A percentile compares a stretch with the other conserved stretches of the same genome.
These are phyloP conservation scores for Hesperia comma DNA, from an alignment of 2,888 invertebrate species.

Conservation along the genomic window DNA sequence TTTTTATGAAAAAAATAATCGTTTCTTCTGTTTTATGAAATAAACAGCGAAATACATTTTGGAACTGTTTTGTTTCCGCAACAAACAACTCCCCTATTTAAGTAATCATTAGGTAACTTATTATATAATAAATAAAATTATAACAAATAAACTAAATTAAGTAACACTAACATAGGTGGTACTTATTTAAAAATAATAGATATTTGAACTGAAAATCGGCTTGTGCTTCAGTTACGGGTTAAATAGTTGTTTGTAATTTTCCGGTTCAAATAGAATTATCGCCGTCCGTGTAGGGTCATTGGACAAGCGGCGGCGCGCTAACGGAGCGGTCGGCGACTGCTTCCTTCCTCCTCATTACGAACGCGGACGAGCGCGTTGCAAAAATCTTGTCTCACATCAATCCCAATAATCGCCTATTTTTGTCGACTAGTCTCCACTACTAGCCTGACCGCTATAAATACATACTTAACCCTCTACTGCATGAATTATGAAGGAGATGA, in stretches of 20 bases:
- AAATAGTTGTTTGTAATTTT: constrained; percentile 25
- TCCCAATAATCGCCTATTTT: neutral
- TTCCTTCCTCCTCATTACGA: constrained; percentile 29
- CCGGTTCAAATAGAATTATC: constrained; percentile 35
- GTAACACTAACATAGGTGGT: too few species aligned
- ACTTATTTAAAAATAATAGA: too few species aligned
- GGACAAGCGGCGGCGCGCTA: constrained; percentile 25
- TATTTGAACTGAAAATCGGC: neutral
- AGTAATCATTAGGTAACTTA: too few species aligned
- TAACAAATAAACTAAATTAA: too few species aligned
- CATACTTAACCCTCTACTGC: too few species aligned
- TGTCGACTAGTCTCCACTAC: neutral
- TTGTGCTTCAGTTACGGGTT: constrained; percentile 15
- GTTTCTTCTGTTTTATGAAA: too few species aligned
- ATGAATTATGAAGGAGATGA: too few species aligned
- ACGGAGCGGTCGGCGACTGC: neutral
- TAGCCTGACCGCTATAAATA: neutral
- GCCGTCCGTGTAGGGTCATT: constrained; percentile 30
- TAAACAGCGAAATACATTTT: too few species aligned
- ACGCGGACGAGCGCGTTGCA: constrained; percentile 28
- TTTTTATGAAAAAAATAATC: too few species aligned
- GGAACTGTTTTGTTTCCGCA: too few species aligned
- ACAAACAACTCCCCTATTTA: too few species aligned
- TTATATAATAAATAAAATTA: too few species aligned
- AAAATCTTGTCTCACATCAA: constrained; percentile 33